Evolutionary conservation across 2,888 invertebrate genomes (phyloP).

Genomic region (Lacanobia wlatinum): DNA sequence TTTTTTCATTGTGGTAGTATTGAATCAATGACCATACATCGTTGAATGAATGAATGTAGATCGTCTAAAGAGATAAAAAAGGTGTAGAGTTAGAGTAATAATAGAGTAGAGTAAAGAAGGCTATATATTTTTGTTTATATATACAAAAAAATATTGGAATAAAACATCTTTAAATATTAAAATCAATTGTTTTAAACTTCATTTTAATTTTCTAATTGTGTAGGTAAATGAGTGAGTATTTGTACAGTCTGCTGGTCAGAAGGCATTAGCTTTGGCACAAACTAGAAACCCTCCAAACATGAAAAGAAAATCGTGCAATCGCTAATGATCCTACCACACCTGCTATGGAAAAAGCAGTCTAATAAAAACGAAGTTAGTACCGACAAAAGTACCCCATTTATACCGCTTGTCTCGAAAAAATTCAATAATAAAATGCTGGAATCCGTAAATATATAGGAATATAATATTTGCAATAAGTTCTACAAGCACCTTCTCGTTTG

Average conservation of each 20-base stretch:
- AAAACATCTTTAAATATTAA: no score
- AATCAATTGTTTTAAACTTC: no score
- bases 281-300: slow-evolving; percentile 17
- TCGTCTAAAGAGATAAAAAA: background rate
- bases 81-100: background rate
- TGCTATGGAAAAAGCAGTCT: no score
- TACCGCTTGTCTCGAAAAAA: background rate
- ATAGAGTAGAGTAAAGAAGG: no score
- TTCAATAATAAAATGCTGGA: no score
- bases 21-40: background rate
- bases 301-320: slow-evolving; percentile 24
- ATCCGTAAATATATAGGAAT: no score
- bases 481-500: no score
- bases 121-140: no score
- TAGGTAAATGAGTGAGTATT: no score
- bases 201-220: no score
- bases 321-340: slow-evolving; percentile 16
- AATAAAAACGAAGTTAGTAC: background rate
- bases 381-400: background rate
- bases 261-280: slow-evolving; percentile 1
- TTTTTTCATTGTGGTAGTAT: background rate
- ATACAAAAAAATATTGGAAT: no score
- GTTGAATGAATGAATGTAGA: slow-evolving; percentile 4
- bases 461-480: no score
- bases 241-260: background rate